phyloP scores from a whole-genome alignment of 2,888 invertebrate genomes.

The Creontiades dilutus region DNA sequence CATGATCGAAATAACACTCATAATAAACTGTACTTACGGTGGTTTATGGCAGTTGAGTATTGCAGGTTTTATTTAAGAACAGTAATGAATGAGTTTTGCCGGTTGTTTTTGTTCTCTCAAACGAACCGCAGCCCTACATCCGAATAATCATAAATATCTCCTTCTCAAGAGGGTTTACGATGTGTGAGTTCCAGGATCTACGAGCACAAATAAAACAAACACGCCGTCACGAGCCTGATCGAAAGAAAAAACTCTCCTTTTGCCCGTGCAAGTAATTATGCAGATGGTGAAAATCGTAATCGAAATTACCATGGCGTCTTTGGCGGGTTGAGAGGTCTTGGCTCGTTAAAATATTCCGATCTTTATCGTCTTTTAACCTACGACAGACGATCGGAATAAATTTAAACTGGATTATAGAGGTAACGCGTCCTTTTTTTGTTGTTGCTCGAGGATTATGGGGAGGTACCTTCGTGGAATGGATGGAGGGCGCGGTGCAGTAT shows the following conservation, averaged over 20 bases:
- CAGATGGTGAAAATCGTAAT: constrained; percentile 26
- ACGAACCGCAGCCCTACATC: background rate
- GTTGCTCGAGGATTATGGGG: background rate
- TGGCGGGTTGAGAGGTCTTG: constrained; percentile 26
- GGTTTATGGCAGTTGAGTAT: background rate
- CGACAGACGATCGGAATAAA: constrained; percentile 9
- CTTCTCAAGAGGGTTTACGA: background rate
- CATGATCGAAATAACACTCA: no score
- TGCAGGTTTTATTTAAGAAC: background rate
- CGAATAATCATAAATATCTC: background rate
- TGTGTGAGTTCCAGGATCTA: constrained; percentile 24
- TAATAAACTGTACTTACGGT: no score
- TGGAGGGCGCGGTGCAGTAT: background rate
- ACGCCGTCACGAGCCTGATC: background rate
- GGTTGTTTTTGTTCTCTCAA: background rate
- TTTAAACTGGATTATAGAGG: background rate
- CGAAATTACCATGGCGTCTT: constrained; percentile 30
- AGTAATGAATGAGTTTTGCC: no score
- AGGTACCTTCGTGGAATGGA: background rate
- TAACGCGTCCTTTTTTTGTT: background rate
- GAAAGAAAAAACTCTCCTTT: background rate
- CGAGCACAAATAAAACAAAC: background rate
- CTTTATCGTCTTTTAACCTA: constrained; percentile 8
- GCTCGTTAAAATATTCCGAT: constrained; percentile 33
- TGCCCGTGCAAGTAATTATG: constrained; percentile 27